Percentiles rank a stretch among this genome's conserved stretches.
These are phyloP conservation scores for Atrina japonica DNA, from an alignment of 2,888 invertebrate genomes.

Conservation along the genomic window DNA sequence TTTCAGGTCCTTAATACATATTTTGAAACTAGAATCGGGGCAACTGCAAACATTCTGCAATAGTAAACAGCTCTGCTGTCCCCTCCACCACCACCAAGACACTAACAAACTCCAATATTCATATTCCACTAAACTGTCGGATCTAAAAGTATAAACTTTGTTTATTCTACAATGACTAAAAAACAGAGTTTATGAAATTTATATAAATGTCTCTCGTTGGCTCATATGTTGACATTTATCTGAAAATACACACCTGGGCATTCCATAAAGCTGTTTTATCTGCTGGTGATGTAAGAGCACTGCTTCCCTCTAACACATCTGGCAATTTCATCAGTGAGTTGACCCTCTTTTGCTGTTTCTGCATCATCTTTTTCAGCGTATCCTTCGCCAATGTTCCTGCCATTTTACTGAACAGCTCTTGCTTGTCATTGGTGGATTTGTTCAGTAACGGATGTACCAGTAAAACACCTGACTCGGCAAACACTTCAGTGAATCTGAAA, in stretches of 20 bases:
- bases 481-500: slow-evolving; percentile 57
- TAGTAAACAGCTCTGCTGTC: background rate
- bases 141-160: no score
- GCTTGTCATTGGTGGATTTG: slow-evolving; percentile 29
- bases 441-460: slow-evolving; percentile 56
- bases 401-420: slow-evolving; percentile 38
- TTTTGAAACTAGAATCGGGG: no score
- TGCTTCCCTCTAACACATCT: background rate
- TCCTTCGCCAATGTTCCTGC: slow-evolving; percentile 43
- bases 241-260: background rate
- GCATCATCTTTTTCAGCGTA: slow-evolving; percentile 38
- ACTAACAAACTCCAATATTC: no score
- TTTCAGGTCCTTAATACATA: no score
- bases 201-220: no score
- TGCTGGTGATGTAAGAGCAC: background rate
- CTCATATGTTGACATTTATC: background rate
- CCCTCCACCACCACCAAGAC: no score
- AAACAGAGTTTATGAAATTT: no score
- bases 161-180: no score
- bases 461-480: slow-evolving; percentile 58
- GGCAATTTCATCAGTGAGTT: background rate
- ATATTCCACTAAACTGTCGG: background rate
- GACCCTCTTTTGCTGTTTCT: slow-evolving; percentile 29
- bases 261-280: slow-evolving; percentile 17
- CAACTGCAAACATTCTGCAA: background rate